Evolutionary conservation across 2,797 vertebrate genomes (phyloP).

Genomic region (Myripristis jacobus): DNA sequence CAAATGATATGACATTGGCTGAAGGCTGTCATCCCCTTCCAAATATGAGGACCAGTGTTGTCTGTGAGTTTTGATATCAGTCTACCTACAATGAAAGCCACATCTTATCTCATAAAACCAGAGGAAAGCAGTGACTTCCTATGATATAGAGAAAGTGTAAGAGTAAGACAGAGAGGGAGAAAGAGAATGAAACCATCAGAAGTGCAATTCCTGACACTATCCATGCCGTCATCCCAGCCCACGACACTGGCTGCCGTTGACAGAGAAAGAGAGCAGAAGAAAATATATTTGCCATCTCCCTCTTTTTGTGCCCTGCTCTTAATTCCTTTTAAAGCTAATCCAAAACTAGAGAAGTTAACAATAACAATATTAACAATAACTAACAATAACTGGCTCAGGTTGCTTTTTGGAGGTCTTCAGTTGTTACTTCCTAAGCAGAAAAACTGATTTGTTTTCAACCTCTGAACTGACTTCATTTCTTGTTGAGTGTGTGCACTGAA

Average conservation of each 20-base stretch:
- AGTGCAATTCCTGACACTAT: constrained; percentile 48
- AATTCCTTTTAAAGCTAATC: constrained; percentile 5
- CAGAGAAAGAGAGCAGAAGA: constrained; percentile 34
- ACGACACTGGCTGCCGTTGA: constrained; percentile 36
- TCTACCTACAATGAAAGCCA: constrained; percentile 46
- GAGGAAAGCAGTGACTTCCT: constrained; percentile 43
- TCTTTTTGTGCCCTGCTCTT: background rate
- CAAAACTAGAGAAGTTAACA: constrained; percentile 11
- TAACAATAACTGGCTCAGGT: too few species aligned
- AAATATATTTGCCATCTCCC: constrained; percentile 21
- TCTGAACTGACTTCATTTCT: constrained; percentile 6
- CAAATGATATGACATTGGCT: constrained; percentile 48
- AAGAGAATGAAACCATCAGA: constrained; percentile 53
- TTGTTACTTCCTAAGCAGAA: constrained; percentile 42
- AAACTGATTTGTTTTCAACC: background rate
- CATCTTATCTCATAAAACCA: constrained; percentile 67
- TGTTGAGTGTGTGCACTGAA: background rate
- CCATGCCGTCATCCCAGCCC: constrained; percentile 40
- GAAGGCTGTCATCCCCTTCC: constrained; percentile 32
- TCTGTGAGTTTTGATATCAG: constrained; percentile 58
- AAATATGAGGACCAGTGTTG: constrained; percentile 25
- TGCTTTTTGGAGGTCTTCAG: constrained; percentile 17
- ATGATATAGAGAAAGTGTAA: constrained; percentile 26
- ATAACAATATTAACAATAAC: too few species aligned
- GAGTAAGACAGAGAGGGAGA: constrained; percentile 23